Percentiles rank a stretch among this genome's conserved stretches.
These are phyloP conservation scores for Trileptium ribeirensis DNA, from an alignment of 2,888 invertebrate genomes.

Conservation along the genomic window DNA sequence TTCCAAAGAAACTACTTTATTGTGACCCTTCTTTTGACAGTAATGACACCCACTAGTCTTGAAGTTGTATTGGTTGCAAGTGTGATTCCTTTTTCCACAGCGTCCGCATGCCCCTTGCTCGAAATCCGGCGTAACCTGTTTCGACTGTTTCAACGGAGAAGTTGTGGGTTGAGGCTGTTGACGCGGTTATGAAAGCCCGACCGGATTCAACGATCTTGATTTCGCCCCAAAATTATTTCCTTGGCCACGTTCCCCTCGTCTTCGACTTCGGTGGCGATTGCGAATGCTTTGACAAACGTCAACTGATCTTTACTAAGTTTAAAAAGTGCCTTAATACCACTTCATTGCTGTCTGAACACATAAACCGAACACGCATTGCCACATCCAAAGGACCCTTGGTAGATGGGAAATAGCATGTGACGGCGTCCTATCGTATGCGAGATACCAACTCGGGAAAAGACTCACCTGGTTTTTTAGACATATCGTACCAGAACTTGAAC, in stretches of 20 bases:
- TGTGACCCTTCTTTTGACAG: too few relatives aligned
- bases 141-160: too few relatives aligned
- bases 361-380: not conserved
- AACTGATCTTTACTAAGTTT: constrained; percentile 33
- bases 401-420: constrained; percentile 31
- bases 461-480: constrained; percentile 32
- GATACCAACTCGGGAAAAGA: constrained; percentile 29
- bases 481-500: constrained; percentile 31
- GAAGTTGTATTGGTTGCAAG: too few relatives aligned
- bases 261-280: constrained; percentile 33
- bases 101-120: too few relatives aligned
- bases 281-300: constrained; percentile 25
- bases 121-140: too few relatives aligned
- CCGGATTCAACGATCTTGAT: too few relatives aligned
- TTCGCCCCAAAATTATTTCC: not conserved
- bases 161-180: too few relatives aligned
- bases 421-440: constrained; percentile 30
- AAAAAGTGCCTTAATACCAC: constrained; percentile 30
- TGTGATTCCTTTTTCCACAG: too few relatives aligned
- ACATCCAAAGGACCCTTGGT: not conserved
- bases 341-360: constrained; percentile 30
- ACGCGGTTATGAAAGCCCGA: too few relatives aligned
- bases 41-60: too few relatives aligned
- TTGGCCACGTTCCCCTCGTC: constrained; percentile 25
- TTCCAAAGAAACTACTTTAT: too few relatives aligned